Conservation (phyloP, 2,113 vertebrate genomes). For the Xenopus laevis region DNA sequence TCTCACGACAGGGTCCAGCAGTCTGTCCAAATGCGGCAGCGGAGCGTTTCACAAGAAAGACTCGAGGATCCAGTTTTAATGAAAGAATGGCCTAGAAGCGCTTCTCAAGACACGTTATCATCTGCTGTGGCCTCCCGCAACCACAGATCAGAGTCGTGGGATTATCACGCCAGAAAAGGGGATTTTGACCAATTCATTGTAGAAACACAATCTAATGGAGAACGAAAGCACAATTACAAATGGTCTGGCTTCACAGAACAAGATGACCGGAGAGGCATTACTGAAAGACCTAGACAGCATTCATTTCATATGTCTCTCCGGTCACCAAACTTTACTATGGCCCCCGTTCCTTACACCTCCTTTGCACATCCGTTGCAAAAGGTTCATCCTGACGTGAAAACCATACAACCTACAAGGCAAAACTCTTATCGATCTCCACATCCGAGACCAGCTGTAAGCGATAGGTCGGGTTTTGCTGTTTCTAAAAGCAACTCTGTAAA, state of each 20-base stretch:
- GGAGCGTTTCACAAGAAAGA: constrained; percentile 86
- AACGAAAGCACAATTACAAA: constrained; percentile 63
- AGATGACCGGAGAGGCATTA: constrained; percentile 68
- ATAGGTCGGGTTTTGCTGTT: constrained; percentile 60
- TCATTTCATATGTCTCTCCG: constrained; percentile 62
- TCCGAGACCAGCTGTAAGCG: constrained; percentile 56
- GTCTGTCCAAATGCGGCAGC: constrained; percentile 66
- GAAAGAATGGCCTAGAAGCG: constrained; percentile 81
- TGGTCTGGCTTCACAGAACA: constrained; percentile 71
- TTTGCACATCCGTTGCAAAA: constrained; percentile 68
- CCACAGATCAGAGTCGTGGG: constrained; percentile 80
- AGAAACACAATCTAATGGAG: constrained; percentile 56
- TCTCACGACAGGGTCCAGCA: constrained; percentile 83
- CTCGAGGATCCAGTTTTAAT: constrained; percentile 66
- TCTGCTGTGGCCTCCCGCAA: constrained; percentile 64
- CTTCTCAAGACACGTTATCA: constrained; percentile 83
- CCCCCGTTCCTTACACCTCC: constrained; percentile 49
- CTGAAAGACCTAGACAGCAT: constrained; percentile 63
- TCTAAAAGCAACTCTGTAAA: constrained; percentile 65
- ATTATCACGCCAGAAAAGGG: constrained; percentile 77
- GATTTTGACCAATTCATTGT: constrained; percentile 59
- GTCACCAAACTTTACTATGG: constrained; percentile 58
- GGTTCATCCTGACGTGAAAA: constrained; percentile 63
- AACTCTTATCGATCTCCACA: constrained; percentile 53
- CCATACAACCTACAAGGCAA: constrained; percentile 58